phyloP scores from a whole-genome alignment of 2,797 vertebrate species.

The Aotus griseimembra region DNA sequence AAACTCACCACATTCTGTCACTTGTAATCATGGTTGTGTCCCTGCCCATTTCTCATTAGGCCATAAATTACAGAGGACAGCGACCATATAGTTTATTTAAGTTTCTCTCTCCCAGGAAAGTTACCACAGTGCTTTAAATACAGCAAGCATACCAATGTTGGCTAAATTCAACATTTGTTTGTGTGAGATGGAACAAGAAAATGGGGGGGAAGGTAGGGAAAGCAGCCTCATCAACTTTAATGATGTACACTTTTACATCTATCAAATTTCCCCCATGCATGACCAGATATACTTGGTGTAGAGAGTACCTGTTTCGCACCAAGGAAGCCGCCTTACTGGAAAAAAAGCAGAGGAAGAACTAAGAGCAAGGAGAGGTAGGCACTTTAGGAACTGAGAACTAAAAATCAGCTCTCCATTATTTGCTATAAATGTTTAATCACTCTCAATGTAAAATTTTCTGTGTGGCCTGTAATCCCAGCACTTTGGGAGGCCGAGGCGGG shows the following conservation, averaged over 20 bases:
- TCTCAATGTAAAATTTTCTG: background rate
- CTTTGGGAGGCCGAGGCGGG: too few species aligned
- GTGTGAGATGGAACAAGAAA: background rate
- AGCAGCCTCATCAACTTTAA: background rate
- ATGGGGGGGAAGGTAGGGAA: background rate
- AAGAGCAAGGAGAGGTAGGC: background rate
- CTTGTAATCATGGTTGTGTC: background rate
- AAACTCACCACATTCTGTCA: background rate
- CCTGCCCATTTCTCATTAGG: background rate
- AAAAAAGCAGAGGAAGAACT: background rate
- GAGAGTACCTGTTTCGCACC: background rate
- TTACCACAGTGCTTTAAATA: background rate
- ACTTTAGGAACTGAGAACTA: background rate
- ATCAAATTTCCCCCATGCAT: background rate
- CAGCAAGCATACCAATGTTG: background rate
- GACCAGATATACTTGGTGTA: background rate
- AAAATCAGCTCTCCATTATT: constrained; percentile 8
- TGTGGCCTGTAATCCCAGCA: background rate
- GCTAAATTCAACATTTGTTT: constrained; percentile 33
- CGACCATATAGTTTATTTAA: background rate
- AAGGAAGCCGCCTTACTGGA: background rate
- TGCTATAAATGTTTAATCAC: constrained; percentile 34
- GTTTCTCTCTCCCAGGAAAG: background rate
- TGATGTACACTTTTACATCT: background rate
- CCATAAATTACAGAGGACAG: background rate